Evolutionary conservation across 2,113 vertebrate species (phyloP), one percentile per base, ranked within the genome.

Genomic region (Gadus chalcogrammus): DNA sequence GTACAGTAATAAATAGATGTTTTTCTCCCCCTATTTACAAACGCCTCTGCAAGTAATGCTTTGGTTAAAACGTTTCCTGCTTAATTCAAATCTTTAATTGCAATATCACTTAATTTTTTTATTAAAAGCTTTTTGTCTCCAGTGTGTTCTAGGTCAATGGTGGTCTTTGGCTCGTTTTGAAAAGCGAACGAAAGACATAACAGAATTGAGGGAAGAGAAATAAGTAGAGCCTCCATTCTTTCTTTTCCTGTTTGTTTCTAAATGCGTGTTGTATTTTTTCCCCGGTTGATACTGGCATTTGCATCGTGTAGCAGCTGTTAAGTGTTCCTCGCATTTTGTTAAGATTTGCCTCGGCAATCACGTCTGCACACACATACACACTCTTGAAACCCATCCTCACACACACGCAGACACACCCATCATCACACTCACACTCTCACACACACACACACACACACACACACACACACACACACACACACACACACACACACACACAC

Each of bases 1-100:
- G 42, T 82, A 85, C 80, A 87, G 79, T 80, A 89, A 90, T 87
- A 88, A 88, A 88, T 88, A 88, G 81, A 80, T 74, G 68, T 78
- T 73, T 78, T 55, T 84, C 65, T 68, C 42, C 9, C 42, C 42
- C 71, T 83, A 84, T 88, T 85, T 81, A 86, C 82, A 79, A 78
- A 76, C 71, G 77, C 42, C 58, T 31, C 35, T n/a, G 64, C 53
- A 79, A 76, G 76, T 75, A 71, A 60, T 28, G 58, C 52, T n/a
- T 28, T 18, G 67, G 68, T 73, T 76, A 48, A 48, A 48, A 48
- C 81, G 65, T 42, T 35, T 64, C 79, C 75, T 77, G 73, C 79
- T 79, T 35, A 4, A 35, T 35, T 35, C 31, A 35, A 35, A 7
- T 35, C 6, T 35, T 35, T 35, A 35, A 35, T 35, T 35, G 4